Conservation (phyloP, 2,797 vertebrate species). For the Pseudochaenichthys georgianus region DNA sequence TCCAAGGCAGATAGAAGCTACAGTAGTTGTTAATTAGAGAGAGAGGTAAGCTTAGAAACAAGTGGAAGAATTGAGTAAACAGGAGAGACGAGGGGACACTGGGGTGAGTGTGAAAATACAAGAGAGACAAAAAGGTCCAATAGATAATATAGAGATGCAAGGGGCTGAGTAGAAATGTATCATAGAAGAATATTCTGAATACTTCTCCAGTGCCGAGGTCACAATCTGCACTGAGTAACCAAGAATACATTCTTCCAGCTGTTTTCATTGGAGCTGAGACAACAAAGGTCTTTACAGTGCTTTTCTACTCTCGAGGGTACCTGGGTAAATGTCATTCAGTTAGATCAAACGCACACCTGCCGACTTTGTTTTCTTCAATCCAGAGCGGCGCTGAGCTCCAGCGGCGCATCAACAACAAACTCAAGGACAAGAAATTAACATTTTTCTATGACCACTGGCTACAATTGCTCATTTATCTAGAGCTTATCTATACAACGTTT, state of each 20-base stretch:
- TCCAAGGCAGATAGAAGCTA: constrained; percentile 62
- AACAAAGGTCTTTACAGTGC: constrained; percentile 69
- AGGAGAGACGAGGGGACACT: constrained; percentile 52
- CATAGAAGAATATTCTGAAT: constrained; percentile 18
- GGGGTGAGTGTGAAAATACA: constrained; percentile 39
- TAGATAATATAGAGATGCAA: constrained; percentile 37
- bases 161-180: constrained; percentile 1
- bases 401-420: constrained; percentile 64
- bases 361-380: constrained; percentile 72
- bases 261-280: constrained; percentile 52
- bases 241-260: constrained; percentile 40
- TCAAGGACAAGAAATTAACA: constrained; percentile 74
- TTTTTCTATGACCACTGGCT: constrained; percentile 58
- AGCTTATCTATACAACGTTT: constrained; percentile 60
- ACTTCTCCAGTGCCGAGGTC: constrained; percentile 34
- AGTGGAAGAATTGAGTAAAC: constrained; percentile 61
- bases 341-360: constrained; percentile 72
- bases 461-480: constrained; percentile 56
- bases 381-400: constrained; percentile 55
- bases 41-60: constrained; percentile 62
- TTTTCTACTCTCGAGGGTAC: constrained; percentile 69
- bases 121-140: constrained; percentile 39
- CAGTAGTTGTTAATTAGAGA: constrained; percentile 79
- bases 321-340: constrained; percentile 73
- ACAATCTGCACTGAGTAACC: constrained; percentile 26